Conservation (phyloP, 2,113 vertebrate genomes). For the Cichladusa arquata region DNA sequence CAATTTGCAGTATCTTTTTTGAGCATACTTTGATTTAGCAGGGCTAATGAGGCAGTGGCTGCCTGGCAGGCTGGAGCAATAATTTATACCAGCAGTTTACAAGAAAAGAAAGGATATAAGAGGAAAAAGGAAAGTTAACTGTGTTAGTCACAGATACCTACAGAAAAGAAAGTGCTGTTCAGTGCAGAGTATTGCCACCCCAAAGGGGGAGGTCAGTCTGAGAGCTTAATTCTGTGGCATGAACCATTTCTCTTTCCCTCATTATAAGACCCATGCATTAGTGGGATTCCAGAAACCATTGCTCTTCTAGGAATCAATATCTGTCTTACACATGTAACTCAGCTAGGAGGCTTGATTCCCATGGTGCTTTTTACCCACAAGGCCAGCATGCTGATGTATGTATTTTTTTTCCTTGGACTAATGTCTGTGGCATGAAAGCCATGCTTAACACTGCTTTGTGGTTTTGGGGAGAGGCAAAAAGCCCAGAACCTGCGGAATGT, state of each 20-base stretch:
- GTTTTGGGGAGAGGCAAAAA: not conserved
- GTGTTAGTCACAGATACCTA: not conserved
- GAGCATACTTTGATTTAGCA: constrained; percentile 31
- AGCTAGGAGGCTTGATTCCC: not conserved
- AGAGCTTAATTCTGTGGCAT: not conserved
- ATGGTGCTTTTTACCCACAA: not conserved
- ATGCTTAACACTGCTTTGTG: not conserved
- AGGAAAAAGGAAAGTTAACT: not conserved
- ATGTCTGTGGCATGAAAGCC: not conserved
- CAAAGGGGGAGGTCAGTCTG: not conserved
- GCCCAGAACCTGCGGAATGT: not conserved
- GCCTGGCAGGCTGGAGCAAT: not conserved
- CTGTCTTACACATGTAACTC: not conserved
- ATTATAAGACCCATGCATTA: not conserved
- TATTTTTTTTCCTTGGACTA: not conserved
- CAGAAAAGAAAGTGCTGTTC: not conserved
- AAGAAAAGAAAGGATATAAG: not conserved
- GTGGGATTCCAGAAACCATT: not conserved
- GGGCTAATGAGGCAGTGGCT: constrained; percentile 15
- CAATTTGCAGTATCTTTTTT: not conserved
- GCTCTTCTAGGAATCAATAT: not conserved
- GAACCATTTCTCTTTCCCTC: not conserved
- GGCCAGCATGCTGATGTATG: not conserved
- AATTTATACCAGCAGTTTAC: not conserved
- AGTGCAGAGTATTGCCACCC: not conserved